These are phyloP conservation scores for Spheniscus humboldti DNA, from an alignment of 2,797 vertebrate genomes.

Conservation along the genomic window DNA sequence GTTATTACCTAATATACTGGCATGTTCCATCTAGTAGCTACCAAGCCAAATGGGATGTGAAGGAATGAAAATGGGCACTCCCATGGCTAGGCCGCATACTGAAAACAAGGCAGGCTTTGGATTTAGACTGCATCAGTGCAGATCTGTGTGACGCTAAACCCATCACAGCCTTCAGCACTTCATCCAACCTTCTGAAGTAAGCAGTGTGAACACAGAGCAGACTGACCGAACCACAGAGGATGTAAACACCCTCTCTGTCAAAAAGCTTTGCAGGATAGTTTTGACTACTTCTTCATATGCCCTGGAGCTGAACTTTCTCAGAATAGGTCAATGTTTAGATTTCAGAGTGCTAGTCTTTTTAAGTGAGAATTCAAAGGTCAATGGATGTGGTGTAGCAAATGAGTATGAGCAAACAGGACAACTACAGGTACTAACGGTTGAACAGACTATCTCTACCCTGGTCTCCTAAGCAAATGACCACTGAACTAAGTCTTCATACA, in stretches of 20 bases:
- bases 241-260: not conserved
- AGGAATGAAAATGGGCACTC: not conserved
- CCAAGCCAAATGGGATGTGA: not conserved
- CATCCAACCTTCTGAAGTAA: not conserved
- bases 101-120: not conserved
- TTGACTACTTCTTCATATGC: not conserved
- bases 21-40: not conserved
- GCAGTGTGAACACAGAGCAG: not conserved
- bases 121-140: not conserved
- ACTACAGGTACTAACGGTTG: not conserved
- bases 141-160: not conserved
- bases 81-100: not conserved
- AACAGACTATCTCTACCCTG: not conserved
- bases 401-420: not conserved
- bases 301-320: slow-evolving; percentile 23
- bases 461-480: not conserved
- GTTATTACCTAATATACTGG: not conserved
- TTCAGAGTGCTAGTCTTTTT: slow-evolving; percentile 38
- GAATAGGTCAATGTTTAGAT: not conserved
- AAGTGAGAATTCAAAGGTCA: slow-evolving; percentile 36
- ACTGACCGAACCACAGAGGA: not conserved
- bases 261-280: not conserved
- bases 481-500: slow-evolving; percentile 2
- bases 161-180: not conserved
- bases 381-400: not conserved